Percentiles rank a stretch among this genome's conserved stretches.
Conservation (phyloP, 2,113 vertebrate genomes). For the Charadrius vociferus region DNA sequence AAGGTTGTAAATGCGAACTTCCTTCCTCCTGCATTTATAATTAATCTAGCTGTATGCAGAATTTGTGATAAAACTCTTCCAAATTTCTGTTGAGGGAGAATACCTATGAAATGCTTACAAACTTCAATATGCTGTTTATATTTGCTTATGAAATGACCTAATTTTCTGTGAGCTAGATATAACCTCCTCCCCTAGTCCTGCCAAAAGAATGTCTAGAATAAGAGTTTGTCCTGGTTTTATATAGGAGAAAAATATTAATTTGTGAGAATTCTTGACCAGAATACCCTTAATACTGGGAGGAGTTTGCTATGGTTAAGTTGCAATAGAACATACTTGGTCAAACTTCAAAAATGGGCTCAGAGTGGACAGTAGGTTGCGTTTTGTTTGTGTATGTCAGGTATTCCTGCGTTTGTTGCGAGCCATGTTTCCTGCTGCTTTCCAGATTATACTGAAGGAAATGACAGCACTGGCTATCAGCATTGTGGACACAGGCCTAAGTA, state of each 20-base stretch:
- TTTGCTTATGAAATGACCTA: constrained; percentile 34
- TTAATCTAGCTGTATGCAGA: neutral
- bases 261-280: neutral
- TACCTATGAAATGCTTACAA: neutral
- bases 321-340: neutral
- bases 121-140: neutral
- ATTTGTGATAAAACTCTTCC: neutral
- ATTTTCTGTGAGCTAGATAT: constrained; percentile 29
- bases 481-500: neutral
- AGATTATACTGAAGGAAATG: neutral
- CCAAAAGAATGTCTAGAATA: neutral
- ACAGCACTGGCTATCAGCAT: neutral
- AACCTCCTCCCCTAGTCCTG: neutral
- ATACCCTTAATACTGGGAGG: neutral
- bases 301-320: neutral
- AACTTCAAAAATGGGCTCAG: neutral
- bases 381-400: neutral
- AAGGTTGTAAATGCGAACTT: constrained; percentile 47
- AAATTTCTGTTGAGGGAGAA: neutral
- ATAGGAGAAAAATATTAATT: neutral
- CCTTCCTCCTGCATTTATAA: constrained; percentile 58
- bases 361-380: neutral
- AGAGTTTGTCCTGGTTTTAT: neutral
- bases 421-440: neutral
- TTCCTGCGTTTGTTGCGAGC: neutral